Percentiles rank a stretch among this genome's conserved stretches.
Evolutionary conservation across 2,888 invertebrate genomes (phyloP).

Genomic region (Tinea semifulvella): DNA sequence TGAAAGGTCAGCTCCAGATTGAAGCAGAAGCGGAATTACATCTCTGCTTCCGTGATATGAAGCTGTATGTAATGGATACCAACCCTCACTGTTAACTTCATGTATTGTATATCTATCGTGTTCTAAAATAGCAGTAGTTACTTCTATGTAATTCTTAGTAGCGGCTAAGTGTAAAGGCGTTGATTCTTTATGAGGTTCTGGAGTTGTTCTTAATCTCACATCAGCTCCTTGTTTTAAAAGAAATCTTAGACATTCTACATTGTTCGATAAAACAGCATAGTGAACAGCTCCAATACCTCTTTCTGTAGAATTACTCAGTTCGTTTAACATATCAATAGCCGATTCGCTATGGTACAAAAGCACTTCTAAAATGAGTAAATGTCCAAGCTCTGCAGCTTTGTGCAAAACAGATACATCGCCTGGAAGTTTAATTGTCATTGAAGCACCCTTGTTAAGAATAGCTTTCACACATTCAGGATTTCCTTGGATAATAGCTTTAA

Average conservation of each 20-base stretch:
- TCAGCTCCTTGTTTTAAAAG: slow-evolving; percentile 54
- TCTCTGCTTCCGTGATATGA: slow-evolving; percentile 68
- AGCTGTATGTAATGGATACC: slow-evolving; percentile 53
- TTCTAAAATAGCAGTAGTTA: slow-evolving; percentile 41
- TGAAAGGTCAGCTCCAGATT: slow-evolving; percentile 55
- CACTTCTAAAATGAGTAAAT: slow-evolving; percentile 58
- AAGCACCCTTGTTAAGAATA: slow-evolving; percentile 54
- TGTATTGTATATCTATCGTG: slow-evolving; percentile 48
- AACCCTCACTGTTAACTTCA: slow-evolving; percentile 45
- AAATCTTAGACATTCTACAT: slow-evolving; percentile 46
- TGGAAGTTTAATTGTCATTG: slow-evolving; percentile 43
- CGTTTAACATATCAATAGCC: slow-evolving; percentile 35
- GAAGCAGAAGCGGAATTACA: slow-evolving; percentile 49
- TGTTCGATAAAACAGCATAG: slow-evolving; percentile 64
- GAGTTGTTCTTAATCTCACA: slow-evolving; percentile 46
- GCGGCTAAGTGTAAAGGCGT: slow-evolving; percentile 60
- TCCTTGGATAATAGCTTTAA: slow-evolving; percentile 48
- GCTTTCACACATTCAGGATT: slow-evolving; percentile 48
- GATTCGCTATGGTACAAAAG: slow-evolving; percentile 53
- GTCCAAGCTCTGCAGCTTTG: slow-evolving; percentile 64
- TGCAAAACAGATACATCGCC: slow-evolving; percentile 67
- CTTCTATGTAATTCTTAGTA: slow-evolving; percentile 40
- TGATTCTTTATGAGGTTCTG: slow-evolving; percentile 43
- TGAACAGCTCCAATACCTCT: slow-evolving; percentile 60
- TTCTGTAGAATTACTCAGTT: slow-evolving; percentile 38